Conservation (phyloP, 2,113 vertebrate species). For the Jacana jacana region DNA sequence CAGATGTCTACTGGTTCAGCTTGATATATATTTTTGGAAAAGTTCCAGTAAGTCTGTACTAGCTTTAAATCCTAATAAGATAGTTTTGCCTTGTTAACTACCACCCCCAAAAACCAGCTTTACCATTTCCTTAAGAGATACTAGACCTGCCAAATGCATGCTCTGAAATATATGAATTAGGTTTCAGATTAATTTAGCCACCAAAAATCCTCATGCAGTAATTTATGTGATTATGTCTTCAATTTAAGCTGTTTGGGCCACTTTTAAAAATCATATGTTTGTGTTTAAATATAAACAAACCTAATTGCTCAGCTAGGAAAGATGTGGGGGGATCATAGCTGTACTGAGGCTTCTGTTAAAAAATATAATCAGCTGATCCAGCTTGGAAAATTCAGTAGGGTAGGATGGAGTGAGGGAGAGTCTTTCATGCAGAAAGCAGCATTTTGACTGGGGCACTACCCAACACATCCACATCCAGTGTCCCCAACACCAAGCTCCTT, state of each 20-base stretch:
- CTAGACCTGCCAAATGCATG: neutral
- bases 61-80: slow-evolving; percentile 4
- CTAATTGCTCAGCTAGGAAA: neutral
- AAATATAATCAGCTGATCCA: neutral
- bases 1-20: neutral
- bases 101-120: neutral
- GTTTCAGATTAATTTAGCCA: neutral
- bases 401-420: neutral
- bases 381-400: neutral
- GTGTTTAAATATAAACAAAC: slow-evolving; percentile 6
- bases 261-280: neutral
- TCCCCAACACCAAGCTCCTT: neutral
- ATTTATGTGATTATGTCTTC: neutral
- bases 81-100: neutral
- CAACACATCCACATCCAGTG: accelerated
- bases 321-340: neutral
- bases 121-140: slow-evolving; percentile 3
- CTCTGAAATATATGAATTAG: neutral
- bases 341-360: neutral
- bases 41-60: neutral
- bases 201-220: neutral
- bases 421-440: neutral
- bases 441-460: neutral
- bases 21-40: neutral
- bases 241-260: neutral